These are phyloP conservation scores for Sinonovacula constricta DNA, from an alignment of 1,140 invertebrate genomes.

Conservation along the genomic window DNA sequence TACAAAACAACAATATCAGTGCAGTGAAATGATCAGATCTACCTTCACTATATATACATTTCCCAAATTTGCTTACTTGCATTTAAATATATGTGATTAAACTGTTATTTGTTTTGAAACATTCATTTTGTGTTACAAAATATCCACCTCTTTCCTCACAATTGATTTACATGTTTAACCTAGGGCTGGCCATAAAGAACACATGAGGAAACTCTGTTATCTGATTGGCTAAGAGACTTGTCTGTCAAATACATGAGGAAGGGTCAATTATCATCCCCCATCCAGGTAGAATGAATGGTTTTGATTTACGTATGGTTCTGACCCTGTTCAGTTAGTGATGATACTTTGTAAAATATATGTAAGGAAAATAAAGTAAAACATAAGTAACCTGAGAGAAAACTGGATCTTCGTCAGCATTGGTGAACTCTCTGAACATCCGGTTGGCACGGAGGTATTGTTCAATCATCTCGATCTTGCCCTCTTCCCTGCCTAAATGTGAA, in stretches of 20 bases:
- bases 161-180: too few species aligned
- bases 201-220: not conserved
- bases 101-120: not conserved
- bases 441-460: constrained; percentile 90
- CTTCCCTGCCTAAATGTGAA: constrained; percentile 92
- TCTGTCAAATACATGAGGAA: too few species aligned
- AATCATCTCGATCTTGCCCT: constrained; percentile 90
- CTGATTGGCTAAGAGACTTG: too few species aligned
- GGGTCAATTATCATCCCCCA: not conserved
- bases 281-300: too few species aligned
- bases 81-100: not conserved
- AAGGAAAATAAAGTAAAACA: too few species aligned
- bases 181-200: too few species aligned
- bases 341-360: too few species aligned
- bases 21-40: too few species aligned
- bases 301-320: too few species aligned
- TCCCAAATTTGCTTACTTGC: not conserved
- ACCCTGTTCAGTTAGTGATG: too few species aligned
- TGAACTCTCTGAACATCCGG: constrained; percentile 92
- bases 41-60: too few species aligned
- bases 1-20: too few species aligned
- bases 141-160: not conserved
- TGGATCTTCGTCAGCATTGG: constrained; percentile 90
- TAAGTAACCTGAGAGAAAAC: constrained; percentile 91
- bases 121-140: not conserved